Evolutionary conservation across 1,140 invertebrate species (phyloP).

Genomic region (Lordiphosa stackelbergi): DNA sequence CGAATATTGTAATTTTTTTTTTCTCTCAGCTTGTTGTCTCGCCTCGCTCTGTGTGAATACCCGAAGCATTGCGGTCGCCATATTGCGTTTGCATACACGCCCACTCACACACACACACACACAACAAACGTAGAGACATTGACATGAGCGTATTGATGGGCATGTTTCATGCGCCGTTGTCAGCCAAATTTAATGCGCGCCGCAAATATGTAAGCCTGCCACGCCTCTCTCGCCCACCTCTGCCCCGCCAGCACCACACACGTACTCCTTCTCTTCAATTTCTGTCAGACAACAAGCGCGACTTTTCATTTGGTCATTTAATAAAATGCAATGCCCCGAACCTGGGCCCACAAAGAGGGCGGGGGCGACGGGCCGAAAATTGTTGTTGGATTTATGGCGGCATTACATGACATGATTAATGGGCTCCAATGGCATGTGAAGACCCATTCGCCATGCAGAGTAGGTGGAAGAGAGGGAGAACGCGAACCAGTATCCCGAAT

Average conservation of each 20-base stretch:
- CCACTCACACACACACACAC: slow-evolving; percentile 23
- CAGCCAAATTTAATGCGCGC: slow-evolving; percentile 73
- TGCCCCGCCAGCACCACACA: neutral
- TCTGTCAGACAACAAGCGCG: slow-evolving; percentile 59
- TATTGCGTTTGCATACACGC: slow-evolving; percentile 76
- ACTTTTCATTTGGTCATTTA: slow-evolving; percentile 74
- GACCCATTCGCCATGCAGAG: neutral
- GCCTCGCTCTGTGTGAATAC: slow-evolving; percentile 27
- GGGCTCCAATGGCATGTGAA: slow-evolving; percentile 42
- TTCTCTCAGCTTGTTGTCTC: slow-evolving; percentile 15
- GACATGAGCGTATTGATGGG: slow-evolving; percentile 68
- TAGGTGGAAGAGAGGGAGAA: neutral
- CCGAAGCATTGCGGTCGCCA: slow-evolving; percentile 74
- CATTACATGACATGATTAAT: slow-evolving; percentile 74
- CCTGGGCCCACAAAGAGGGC: slow-evolving; percentile 7
- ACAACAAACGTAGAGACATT: slow-evolving; percentile 24
- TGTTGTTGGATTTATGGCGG: slow-evolving; percentile 74
- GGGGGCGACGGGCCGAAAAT: slow-evolving; percentile 31
- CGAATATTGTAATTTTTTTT: slow-evolving; percentile 26
- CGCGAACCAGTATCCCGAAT: neutral
- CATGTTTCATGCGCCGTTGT: slow-evolving; percentile 73
- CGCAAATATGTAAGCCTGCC: slow-evolving; percentile 63
- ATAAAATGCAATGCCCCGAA: slow-evolving; percentile 64
- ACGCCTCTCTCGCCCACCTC: slow-evolving; percentile 6
- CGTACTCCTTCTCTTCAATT: slow-evolving; percentile 4